These are phyloP conservation scores for Ammodytes dubius DNA, from an alignment of 2,113 vertebrate genomes.

Conservation along the genomic window DNA sequence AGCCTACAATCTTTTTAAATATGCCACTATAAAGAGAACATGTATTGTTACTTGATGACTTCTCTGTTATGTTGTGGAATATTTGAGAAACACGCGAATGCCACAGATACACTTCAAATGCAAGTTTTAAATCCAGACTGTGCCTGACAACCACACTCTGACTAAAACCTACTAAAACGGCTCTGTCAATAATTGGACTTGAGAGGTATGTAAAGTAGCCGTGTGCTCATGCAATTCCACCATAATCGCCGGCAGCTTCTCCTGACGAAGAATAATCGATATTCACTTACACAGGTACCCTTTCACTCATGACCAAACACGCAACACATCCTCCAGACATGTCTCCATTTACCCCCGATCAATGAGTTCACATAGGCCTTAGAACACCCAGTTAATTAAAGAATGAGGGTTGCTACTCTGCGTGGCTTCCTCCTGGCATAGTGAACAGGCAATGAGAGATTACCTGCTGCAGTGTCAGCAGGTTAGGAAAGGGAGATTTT, in stretches of 20 bases:
- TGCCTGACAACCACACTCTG: background rate
- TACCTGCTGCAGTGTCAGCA: conserved; percentile 22
- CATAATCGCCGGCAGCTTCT: conserved; percentile 34
- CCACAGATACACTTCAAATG: background rate
- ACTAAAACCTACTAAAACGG: conserved; percentile 13
- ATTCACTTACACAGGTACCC: conserved; percentile 45
- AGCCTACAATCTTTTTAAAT: background rate
- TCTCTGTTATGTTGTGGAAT: background rate
- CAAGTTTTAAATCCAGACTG: conserved; percentile 12
- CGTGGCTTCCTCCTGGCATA: conserved; percentile 12
- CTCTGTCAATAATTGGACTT: conserved; percentile 42
- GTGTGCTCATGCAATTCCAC: conserved; percentile 22
- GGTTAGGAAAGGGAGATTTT: background rate
- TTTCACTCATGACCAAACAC: conserved; percentile 44
- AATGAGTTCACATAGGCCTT: conserved; percentile 53
- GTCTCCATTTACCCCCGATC: conserved; percentile 52
- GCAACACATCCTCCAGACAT: conserved; percentile 43
- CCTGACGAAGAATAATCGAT: conserved; percentile 64
- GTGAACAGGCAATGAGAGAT: conserved; percentile 32
- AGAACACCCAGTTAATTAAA: conserved; percentile 26
- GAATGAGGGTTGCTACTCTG: background rate
- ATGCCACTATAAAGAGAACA: background rate
- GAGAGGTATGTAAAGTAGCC: conserved; percentile 50
- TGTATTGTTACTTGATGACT: background rate
- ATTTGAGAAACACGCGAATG: background rate